Base-by-base conservation (phyloP, 2,888 invertebrate genomes). In the Ennomos erosarius region DNA sequence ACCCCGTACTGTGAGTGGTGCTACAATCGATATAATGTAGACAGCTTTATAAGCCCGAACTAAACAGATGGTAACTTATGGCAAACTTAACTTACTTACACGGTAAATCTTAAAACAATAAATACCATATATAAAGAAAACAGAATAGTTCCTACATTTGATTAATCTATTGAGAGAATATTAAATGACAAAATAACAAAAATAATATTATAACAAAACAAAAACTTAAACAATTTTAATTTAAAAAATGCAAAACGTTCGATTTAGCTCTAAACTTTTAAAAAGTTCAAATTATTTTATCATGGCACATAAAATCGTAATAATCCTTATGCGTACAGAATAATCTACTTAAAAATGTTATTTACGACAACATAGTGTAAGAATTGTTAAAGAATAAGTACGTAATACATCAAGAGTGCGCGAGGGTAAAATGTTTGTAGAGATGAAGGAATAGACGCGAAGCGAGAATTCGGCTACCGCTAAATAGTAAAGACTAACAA, bases 1-100 rank as follows among this genome's bases (percentile, higher is more conserved):
- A 75, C 74, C 74, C 71, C 72, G 72, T 68, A 59, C 55, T 46
- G 53, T 26, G 26, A 36, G 37, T 38, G 46, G 50, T 10, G 54
- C 38, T 37, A 56, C 16, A 35, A 49, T 44, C n/a, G 10, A 55
- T 48, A 37, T n/a, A 37, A 34, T 12, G 10, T 26, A 26, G 26
- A 26, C 12, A 52, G 57, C 57, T 58, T 58, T 43, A 13, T 10
- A 58, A 57, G 57, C 57, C 42, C 12, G 52, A 26, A 57, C 40
- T 36, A 33, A 55, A 55, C 11, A 33, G 45, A 55, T 44, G 43
- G 48, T 55, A 55, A 55, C 55, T 50, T 35, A 55, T 35, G 11
- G 37, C 11, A 9, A 50, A 55, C 38, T 50, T 45, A 55, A 11
- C 39, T 9, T 35, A 13, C 10, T 16, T 45, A 56, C 26, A 56